Conservation (phyloP, 2,113 vertebrate species). For the Charina bottae region DNA sequence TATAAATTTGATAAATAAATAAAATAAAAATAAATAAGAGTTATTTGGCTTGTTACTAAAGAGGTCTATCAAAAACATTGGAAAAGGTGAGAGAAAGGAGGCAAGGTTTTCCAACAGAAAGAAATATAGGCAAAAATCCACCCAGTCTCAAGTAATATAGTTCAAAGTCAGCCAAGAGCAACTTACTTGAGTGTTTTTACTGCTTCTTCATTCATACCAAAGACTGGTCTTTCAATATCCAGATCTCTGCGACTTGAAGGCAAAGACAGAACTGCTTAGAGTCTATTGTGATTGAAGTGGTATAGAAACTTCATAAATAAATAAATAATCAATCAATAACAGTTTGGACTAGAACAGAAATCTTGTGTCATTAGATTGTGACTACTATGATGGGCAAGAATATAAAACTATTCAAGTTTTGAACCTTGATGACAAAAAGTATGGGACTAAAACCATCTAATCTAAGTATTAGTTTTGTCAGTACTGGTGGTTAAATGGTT, state of each 20-base stretch:
- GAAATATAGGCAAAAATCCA: background rate
- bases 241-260: constrained; percentile 88
- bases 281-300: background rate
- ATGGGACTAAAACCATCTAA: background rate
- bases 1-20: too few relatives aligned
- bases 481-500: background rate
- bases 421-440: background rate
- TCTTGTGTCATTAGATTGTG: background rate
- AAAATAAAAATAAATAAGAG: too few relatives aligned
- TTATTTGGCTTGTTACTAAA: background rate
- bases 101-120: background rate
- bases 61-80: background rate
- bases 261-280: constrained; percentile 46
- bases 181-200: constrained; percentile 92
- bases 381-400: background rate
- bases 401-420: background rate
- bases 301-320: background rate
- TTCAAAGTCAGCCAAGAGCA: background rate
- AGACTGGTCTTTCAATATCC: constrained; percentile 89
- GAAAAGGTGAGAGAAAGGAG: background rate
- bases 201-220: constrained; percentile 82
- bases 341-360: background rate
- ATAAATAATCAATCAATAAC: background rate
- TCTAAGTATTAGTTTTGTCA: background rate
- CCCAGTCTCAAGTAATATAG: background rate